phyloP scores from a whole-genome alignment of 2,113 vertebrate species.

The Epinephelus fuscoguttatus region DNA sequence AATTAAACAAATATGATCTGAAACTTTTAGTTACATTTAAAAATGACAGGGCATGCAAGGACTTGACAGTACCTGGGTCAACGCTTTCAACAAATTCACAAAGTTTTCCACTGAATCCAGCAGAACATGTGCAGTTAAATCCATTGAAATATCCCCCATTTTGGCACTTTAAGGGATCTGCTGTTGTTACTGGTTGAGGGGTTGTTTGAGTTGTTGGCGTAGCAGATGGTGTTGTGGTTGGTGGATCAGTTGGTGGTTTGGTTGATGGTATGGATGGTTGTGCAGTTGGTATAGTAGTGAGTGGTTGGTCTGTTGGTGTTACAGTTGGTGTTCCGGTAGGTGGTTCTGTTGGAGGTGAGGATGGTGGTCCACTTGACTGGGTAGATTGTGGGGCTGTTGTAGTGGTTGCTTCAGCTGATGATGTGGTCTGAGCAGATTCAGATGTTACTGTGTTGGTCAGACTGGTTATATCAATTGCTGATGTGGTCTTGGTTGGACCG shows the following conservation, averaged over 20 bases:
- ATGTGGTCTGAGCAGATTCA: not conserved
- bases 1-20: not conserved
- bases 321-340: not conserved
- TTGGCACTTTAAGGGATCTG: not conserved
- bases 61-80: not conserved
- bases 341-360: not conserved
- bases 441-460: not conserved
- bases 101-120: rapidly evolving
- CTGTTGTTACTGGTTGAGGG: not conserved
- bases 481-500: not conserved
- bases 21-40: not conserved
- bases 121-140: not conserved
- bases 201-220: not conserved
- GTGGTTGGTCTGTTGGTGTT: not conserved
- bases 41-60: not conserved
- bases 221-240: not conserved
- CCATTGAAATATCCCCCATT: slow-evolving; percentile 33
- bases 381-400: not conserved
- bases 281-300: not conserved
- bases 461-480: not conserved
- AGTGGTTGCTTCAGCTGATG: not conserved
- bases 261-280: not conserved
- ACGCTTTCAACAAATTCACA: not conserved
- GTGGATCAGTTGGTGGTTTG: too few species aligned
- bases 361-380: not conserved